Percentiles rank a stretch among this genome's conserved stretches.
Conservation (phyloP, 2,113 vertebrate species). For the Pollimyrus isidori region DNA sequence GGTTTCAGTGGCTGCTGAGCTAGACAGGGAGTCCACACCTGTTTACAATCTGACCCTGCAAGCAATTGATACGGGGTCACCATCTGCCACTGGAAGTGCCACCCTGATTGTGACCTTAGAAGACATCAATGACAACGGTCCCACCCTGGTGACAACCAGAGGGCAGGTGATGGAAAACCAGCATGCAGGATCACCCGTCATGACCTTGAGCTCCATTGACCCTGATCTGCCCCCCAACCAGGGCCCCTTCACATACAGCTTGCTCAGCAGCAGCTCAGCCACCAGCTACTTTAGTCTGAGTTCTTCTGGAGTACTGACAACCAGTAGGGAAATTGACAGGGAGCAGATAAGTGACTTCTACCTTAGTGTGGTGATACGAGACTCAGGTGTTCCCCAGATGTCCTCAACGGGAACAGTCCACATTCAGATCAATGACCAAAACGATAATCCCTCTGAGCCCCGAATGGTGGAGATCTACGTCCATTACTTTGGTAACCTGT, state of each 20-base stretch:
- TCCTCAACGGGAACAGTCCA: constrained; percentile 91
- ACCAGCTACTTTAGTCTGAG: constrained; percentile 85
- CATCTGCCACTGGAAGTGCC: constrained; percentile 81
- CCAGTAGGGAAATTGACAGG: constrained; percentile 84
- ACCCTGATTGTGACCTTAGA: constrained; percentile 81
- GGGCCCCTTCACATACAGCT: constrained; percentile 82
- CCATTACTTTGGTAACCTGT: constrained; percentile 84
- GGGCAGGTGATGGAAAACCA: constrained; percentile 93
- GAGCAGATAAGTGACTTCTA: constrained; percentile 89
- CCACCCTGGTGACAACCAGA: constrained; percentile 64
- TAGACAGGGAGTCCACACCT: constrained; percentile 81
- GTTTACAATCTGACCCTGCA: constrained; percentile 83
- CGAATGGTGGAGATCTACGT: constrained; percentile 86
- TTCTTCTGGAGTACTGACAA: constrained; percentile 73
- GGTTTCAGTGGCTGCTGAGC: constrained; percentile 79
- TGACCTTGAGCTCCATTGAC: constrained; percentile 73
- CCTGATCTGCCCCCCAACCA: constrained; percentile 89
- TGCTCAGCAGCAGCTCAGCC: constrained; percentile 75
- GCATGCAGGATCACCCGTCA: constrained; percentile 73
- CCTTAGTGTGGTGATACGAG: constrained; percentile 78
- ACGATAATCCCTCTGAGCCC: constrained; percentile 89
- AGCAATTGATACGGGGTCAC: constrained; percentile 81
- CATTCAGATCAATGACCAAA: constrained; percentile 81
- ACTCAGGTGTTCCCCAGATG: constrained; percentile 90
- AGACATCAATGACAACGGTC: constrained; percentile 94